Conservation (phyloP, 2,797 vertebrate species). For the Telmatherina bonti region DNA sequence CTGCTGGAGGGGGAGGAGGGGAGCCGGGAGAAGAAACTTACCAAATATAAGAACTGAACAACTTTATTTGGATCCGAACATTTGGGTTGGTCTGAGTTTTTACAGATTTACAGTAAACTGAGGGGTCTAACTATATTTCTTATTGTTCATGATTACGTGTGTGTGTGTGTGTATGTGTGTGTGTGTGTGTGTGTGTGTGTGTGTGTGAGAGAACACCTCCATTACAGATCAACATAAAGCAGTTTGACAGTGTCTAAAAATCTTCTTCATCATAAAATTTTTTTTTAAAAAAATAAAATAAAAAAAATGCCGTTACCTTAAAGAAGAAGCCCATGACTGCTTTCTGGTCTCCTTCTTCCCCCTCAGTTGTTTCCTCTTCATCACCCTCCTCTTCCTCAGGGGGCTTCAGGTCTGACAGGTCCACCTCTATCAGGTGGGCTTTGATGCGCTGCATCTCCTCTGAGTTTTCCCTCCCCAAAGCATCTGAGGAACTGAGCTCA, state of each 20-base stretch:
- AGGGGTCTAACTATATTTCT: too few species aligned
- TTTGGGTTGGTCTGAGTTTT: too few species aligned
- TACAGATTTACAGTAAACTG: too few species aligned
- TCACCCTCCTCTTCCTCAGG: constrained; percentile 81
- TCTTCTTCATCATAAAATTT: not conserved
- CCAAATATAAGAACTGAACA: too few species aligned
- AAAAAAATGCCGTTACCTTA: constrained; percentile 83
- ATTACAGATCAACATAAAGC: not conserved
- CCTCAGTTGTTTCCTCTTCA: constrained; percentile 60
- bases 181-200: too few species aligned
- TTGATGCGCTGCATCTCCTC: constrained; percentile 87
- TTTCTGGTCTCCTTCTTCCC: constrained; percentile 90
- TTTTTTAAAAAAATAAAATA: not conserved
- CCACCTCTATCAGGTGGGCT: constrained; percentile 92
- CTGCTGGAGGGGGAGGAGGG: too few species aligned
- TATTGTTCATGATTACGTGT: too few species aligned
- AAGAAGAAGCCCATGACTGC: constrained; percentile 96
- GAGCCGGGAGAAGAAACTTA: too few species aligned
- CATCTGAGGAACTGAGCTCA: constrained; percentile 75
- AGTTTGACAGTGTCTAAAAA: not conserved
- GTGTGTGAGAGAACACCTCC: too few species aligned
- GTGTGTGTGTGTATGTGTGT: too few species aligned
- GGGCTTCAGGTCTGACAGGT: constrained; percentile 89
- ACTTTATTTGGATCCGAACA: too few species aligned
- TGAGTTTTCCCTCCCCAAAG: constrained; percentile 79